phyloP scores from a whole-genome alignment of 2,888 invertebrate species.

The Nemotelus nigrinus region DNA sequence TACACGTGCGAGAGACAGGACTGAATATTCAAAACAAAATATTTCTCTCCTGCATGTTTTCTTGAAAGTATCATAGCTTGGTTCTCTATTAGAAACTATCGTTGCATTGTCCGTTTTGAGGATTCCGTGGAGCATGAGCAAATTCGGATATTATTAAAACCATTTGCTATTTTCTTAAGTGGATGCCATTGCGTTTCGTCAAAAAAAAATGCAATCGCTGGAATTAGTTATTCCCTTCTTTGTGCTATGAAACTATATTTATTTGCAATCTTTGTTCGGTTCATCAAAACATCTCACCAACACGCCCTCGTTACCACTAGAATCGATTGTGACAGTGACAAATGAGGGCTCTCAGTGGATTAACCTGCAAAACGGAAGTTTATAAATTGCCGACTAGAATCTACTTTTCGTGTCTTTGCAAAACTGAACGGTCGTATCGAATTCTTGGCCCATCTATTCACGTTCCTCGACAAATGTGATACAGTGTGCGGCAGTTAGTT shows the following conservation, averaged over 20 bases:
- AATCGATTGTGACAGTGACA: slow-evolving; percentile 18
- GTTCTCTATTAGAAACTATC: too few relatives aligned
- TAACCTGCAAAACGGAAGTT: slow-evolving; percentile 34
- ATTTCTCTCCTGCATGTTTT: too few relatives aligned
- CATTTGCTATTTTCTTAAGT: too few relatives aligned
- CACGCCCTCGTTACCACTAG: not conserved
- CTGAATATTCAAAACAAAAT: too few relatives aligned
- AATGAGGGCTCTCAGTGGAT: slow-evolving; percentile 25
- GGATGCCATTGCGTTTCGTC: too few relatives aligned
- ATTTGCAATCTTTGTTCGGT: slow-evolving; percentile 5
- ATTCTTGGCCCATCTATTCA: not conserved
- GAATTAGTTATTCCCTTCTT: too few relatives aligned
- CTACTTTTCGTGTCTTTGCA: slow-evolving; percentile 13
- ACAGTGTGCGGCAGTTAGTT: slow-evolving; percentile 25
- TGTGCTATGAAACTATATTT: not conserved
- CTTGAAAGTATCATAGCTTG: too few relatives aligned
- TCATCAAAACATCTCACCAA: slow-evolving; percentile 10
- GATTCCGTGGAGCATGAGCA: too few relatives aligned
- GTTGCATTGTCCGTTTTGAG: too few relatives aligned
- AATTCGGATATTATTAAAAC: too few relatives aligned
- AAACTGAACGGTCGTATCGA: slow-evolving; percentile 11
- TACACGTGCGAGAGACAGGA: too few relatives aligned
- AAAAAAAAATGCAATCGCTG: too few relatives aligned
- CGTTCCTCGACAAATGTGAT: not conserved
- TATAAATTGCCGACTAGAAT: slow-evolving; percentile 40